Evolutionary conservation across 2,888 invertebrate species (phyloP).

Genomic region (Agrilus mali): DNA sequence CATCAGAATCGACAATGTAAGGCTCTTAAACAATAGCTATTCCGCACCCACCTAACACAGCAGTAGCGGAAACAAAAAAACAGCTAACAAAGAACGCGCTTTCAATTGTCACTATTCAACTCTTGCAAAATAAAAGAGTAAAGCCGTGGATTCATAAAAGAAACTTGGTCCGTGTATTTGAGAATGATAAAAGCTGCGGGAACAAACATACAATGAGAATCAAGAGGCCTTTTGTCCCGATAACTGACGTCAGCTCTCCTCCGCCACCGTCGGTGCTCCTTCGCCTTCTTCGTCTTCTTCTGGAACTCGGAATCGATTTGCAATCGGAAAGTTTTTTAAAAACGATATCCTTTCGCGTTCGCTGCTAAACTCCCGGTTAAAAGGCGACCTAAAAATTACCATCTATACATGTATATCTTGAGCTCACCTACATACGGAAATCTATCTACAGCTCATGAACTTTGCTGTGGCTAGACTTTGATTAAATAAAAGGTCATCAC

Average conservation of each 20-base stretch:
- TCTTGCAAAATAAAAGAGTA: conserved; percentile 29
- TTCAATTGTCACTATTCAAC: conserved; percentile 33
- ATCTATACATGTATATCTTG: no score
- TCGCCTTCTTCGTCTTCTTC: conserved; percentile 3
- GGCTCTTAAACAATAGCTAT: conserved; percentile 31
- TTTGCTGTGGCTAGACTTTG: no score
- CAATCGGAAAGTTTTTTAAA: neutral
- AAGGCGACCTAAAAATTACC: neutral
- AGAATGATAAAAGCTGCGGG: conserved; percentile 31
- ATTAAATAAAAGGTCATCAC: no score
- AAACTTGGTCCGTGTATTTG: conserved; percentile 25
- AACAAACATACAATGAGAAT: conserved; percentile 31
- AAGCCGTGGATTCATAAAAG: conserved; percentile 27
- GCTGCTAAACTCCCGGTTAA: neutral
- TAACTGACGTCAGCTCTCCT: conserved; percentile 26
- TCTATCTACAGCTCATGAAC: no score
- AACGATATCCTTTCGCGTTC: neutral
- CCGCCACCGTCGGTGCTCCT: conserved; percentile 2
- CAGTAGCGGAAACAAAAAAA: conserved; percentile 26
- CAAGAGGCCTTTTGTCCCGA: conserved; percentile 29
- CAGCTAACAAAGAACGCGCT: conserved; percentile 29
- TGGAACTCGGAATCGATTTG: neutral
- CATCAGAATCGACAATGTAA: conserved; percentile 29
- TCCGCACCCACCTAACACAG: conserved; percentile 26
- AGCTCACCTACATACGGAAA: no score